Percentiles rank a stretch among this genome's conserved stretches.
Evolutionary conservation across 1,140 invertebrate species (phyloP).

Genomic region (Platyscapa corneri): DNA sequence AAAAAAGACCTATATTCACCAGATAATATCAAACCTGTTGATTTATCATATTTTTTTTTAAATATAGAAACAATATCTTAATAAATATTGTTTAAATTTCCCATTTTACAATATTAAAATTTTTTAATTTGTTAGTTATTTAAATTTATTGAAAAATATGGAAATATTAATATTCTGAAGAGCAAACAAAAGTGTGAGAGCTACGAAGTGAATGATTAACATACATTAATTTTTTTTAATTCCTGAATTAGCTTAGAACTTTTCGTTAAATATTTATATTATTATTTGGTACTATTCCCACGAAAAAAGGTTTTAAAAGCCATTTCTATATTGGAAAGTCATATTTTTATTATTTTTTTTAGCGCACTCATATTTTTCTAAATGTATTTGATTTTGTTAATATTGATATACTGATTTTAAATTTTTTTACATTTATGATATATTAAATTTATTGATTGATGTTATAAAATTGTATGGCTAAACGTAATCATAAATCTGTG

Average conservation of each 20-base stretch:
- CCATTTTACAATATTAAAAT: background rate
- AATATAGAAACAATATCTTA: no score
- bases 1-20: background rate
- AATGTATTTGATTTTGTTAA: background rate
- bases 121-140: background rate
- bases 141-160: background rate
- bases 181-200: background rate
- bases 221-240: background rate
- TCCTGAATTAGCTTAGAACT: background rate
- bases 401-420: background rate
- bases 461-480: background rate
- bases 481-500: background rate
- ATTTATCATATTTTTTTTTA: background rate
- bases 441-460: background rate
- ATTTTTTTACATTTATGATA: background rate
- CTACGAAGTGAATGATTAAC: background rate
- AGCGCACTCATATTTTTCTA: background rate
- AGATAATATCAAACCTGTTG: conserved; percentile 61
- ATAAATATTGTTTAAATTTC: no score
- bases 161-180: background rate
- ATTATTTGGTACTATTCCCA: background rate
- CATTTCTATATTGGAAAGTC: background rate
- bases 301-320: background rate
- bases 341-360: background rate
- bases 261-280: background rate